phyloP scores from a whole-genome alignment of 1,140 invertebrate species.

The Copidosoma floridanum region DNA sequence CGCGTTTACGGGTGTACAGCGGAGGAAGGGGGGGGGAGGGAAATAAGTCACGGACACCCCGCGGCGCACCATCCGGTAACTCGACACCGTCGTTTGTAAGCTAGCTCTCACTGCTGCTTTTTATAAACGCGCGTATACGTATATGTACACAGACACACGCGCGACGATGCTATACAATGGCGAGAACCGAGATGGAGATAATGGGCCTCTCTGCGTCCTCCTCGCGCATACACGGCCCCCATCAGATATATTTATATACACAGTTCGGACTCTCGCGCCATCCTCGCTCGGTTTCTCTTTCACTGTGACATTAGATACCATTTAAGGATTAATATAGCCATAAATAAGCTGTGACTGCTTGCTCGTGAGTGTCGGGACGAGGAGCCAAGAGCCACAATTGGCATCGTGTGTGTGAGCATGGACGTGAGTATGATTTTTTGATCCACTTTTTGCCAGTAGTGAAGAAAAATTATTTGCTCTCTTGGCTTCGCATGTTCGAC shows the following conservation, averaged over 20 bases:
- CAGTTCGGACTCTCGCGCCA: conserved; percentile 43
- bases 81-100: conserved; percentile 57
- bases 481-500: no score
- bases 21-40: conserved; percentile 30
- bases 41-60: conserved; percentile 56
- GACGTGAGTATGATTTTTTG: no score
- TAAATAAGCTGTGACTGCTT: no score
- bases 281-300: no score
- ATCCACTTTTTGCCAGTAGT: no score
- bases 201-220: no score
- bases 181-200: conserved; percentile 45
- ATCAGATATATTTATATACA: no score
- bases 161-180: conserved; percentile 54
- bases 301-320: conserved; percentile 58
- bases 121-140: no score
- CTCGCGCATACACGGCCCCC: conserved; percentile 25
- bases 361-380: no score
- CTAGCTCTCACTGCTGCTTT: conserved; percentile 44
- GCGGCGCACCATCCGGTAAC: conserved; percentile 58
- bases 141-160: conserved; percentile 54
- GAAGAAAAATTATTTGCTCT: no score
- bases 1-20: conserved; percentile 7
- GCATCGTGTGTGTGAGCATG: no score
- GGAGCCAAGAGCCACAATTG: no score
- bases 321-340: conserved; percentile 60